phyloP scores from a whole-genome alignment of 1,140 invertebrate species.

The Lordiphosa mommai region DNA sequence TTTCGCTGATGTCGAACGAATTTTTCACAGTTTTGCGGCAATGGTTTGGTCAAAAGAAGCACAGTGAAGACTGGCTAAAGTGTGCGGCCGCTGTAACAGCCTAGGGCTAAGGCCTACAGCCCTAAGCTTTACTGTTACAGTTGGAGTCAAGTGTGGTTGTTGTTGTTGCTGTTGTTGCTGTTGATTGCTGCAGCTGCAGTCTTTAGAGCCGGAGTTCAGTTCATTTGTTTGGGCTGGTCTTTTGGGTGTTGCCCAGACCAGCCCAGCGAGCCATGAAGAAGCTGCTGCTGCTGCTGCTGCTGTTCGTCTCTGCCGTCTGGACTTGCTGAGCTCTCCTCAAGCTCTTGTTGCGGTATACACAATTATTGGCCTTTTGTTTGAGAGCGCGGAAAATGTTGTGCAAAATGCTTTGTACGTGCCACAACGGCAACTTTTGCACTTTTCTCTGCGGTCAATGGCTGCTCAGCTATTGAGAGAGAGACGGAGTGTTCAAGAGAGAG shows the following conservation, averaged over 20 bases:
- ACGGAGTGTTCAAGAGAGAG: background rate
- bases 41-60: background rate
- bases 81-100: too few relatives aligned
- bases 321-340: slow-evolving; percentile 16
- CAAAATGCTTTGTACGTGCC: slow-evolving; percentile 69
- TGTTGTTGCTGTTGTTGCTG: slow-evolving; percentile 15
- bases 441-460: slow-evolving; percentile 59
- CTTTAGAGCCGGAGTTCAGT: slow-evolving; percentile 31
- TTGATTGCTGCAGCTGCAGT: slow-evolving; percentile 22
- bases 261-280: slow-evolving; percentile 71
- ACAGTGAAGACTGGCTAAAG: background rate
- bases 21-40: slow-evolving; percentile 58
- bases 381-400: slow-evolving; percentile 73
- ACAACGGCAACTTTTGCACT: slow-evolving; percentile 39
- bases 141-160: too few relatives aligned
- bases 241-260: slow-evolving; percentile 67
- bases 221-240: slow-evolving; percentile 53
- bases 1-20: slow-evolving; percentile 64
- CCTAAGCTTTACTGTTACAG: too few relatives aligned
- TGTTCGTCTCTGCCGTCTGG: slow-evolving; percentile 12
- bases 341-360: slow-evolving; percentile 40
- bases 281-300: slow-evolving; percentile 48
- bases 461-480: slow-evolving; percentile 14
- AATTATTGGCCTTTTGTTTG: slow-evolving; percentile 56
- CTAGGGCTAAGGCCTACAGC: too few relatives aligned